A percentile compares a stretch with the other conserved stretches of the same genome.
Conservation (phyloP, 2,797 vertebrate genomes). For the Pogoniulus pusillus region DNA sequence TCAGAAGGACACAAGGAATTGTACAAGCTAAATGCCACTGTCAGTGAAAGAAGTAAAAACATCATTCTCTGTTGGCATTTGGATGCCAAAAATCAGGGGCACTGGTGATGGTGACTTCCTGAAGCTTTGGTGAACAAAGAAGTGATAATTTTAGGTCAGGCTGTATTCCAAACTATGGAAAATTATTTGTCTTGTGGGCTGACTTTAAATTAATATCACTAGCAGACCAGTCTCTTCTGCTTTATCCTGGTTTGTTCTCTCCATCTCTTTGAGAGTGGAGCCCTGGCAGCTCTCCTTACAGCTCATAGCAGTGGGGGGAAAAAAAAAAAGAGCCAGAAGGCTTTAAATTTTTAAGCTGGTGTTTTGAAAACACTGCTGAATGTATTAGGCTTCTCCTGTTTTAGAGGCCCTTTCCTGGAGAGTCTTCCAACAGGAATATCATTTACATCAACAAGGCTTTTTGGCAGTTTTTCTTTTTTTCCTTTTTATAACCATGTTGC, state of each 20-base stretch:
- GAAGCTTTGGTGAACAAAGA: not conserved
- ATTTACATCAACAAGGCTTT: slow-evolving; percentile 67
- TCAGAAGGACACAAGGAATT: not conserved
- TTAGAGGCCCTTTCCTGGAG: slow-evolving; percentile 56
- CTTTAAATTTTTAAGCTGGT: slow-evolving; percentile 61
- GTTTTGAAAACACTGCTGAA: slow-evolving; percentile 66
- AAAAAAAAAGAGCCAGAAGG: slow-evolving; percentile 5
- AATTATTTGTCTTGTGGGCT: not conserved
- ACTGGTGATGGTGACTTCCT: not conserved
- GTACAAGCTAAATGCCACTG: not conserved
- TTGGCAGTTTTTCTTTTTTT: slow-evolving; percentile 60
- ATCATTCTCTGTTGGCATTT: fast-evolving
- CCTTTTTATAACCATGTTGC: slow-evolving; percentile 63
- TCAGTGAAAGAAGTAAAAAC: not conserved
- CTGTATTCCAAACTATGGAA: not conserved
- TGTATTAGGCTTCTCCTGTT: slow-evolving; percentile 59
- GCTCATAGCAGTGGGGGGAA: slow-evolving; percentile 17
- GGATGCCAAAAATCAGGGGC: not conserved
- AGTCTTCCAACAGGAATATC: slow-evolving; percentile 67
- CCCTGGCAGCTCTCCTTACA: not conserved
- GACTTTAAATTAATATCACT: not conserved
- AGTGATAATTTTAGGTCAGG: not conserved
- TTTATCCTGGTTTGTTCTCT: not conserved
- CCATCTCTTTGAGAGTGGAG: not conserved
- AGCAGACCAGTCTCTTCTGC: not conserved